A percentile compares a stretch with the other conserved stretches of the same genome.
phyloP scores from a whole-genome alignment of 2,797 vertebrate species.

The Bradypodion pumilum region DNA sequence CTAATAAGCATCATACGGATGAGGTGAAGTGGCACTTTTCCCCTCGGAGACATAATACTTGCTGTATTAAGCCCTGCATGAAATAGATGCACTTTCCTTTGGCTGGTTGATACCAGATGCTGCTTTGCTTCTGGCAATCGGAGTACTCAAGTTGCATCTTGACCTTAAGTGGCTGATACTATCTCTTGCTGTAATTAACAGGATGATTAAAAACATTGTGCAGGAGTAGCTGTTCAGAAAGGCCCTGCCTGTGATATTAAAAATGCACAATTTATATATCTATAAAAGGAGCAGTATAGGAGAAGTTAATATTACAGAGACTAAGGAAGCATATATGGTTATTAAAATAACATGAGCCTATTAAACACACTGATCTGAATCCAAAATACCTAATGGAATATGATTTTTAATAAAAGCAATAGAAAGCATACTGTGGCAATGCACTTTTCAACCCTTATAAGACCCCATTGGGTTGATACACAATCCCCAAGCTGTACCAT shows the following conservation, averaged over 20 bases:
- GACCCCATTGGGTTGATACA: too few species aligned
- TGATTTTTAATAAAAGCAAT: constrained; percentile 22
- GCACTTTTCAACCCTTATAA: too few species aligned
- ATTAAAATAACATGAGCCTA: constrained; percentile 41
- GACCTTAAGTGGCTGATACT: neutral
- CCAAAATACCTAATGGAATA: neutral
- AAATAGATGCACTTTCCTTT: neutral
- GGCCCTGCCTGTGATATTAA: neutral
- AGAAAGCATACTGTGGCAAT: constrained; percentile 4
- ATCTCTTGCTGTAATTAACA: neutral
- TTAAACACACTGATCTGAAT: constrained; percentile 23
- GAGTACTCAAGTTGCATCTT: neutral
- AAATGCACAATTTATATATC: neutral
- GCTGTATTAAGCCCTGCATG: neutral
- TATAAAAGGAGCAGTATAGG: neutral
- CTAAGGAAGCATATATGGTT: constrained; percentile 3
- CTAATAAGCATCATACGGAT: neutral
- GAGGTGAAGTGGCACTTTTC: neutral
- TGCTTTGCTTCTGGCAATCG: neutral
- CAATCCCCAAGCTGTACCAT: too few species aligned
- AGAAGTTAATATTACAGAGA: neutral
- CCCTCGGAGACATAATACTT: neutral
- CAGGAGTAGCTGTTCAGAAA: constrained; percentile 19
- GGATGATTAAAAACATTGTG: neutral
- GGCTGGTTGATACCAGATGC: neutral